Conservation (phyloP, 2,888 invertebrate species). For the Mythimna vitellina region DNA sequence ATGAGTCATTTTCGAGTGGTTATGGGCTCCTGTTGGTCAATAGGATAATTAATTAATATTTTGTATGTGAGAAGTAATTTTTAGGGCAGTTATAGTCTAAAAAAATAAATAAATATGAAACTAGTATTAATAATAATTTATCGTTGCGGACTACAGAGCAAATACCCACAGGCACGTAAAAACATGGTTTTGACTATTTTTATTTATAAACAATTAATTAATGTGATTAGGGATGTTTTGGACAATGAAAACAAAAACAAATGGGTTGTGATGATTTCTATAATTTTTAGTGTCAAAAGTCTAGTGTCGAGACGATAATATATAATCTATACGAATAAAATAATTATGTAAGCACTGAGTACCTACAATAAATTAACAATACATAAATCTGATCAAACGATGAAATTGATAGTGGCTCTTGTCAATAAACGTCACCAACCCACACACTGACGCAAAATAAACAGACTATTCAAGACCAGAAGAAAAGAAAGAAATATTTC, state of each 20-base stretch:
- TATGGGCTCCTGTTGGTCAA: conserved; percentile 29
- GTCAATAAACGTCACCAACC: neutral
- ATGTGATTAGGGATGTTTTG: neutral
- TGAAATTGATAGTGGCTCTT: neutral
- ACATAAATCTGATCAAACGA: neutral
- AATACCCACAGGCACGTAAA: neutral
- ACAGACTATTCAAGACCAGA: neutral
- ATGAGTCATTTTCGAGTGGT: conserved; percentile 36
- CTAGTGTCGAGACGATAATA: no score
- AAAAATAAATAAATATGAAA: no score
- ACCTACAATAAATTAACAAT: neutral
- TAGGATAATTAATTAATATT: neutral
- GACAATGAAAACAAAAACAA: neutral
- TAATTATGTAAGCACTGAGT: neutral
- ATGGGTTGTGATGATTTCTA: no score
- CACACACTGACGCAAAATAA: neutral
- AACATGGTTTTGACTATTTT: neutral
- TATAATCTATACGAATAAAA: no score
- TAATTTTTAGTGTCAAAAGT: neutral
- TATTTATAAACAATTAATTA: neutral
- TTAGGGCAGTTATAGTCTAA: neutral
- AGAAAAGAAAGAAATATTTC: conserved; percentile 27
- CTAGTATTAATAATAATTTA: neutral
- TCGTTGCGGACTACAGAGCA: neutral
- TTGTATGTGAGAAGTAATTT: neutral